These are phyloP conservation scores for Tiphia femorata DNA, from an alignment of 2,888 invertebrate species.

Conservation along the genomic window DNA sequence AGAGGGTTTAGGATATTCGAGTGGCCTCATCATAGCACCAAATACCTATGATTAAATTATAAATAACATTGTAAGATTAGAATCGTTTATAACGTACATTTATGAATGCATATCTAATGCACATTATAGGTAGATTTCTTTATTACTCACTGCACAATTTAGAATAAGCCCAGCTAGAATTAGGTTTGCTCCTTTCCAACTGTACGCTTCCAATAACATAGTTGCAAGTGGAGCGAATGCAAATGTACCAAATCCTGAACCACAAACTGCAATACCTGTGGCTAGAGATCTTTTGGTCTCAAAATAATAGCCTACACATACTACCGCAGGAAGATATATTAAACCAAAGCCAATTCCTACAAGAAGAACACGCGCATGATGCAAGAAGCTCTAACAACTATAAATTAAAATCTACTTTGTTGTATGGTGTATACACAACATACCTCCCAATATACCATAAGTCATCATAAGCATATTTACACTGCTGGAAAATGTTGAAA, in stretches of 20 bases:
- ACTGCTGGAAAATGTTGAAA: slow-evolving; percentile 88
- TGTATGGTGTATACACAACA: slow-evolving; percentile 7
- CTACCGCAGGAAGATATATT: slow-evolving; percentile 96
- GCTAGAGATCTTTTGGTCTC: slow-evolving; percentile 95
- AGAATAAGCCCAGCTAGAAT: slow-evolving; percentile 93
- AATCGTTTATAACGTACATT: neutral
- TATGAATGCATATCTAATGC: neutral
- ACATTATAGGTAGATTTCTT: too few species aligned
- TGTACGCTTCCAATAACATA: slow-evolving; percentile 81
- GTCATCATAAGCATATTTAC: slow-evolving; percentile 92
- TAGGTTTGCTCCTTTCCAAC: slow-evolving; percentile 92
- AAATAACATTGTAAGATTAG: too few species aligned
- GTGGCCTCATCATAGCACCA: slow-evolving; percentile 85
- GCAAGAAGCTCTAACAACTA: neutral
- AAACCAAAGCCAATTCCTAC: slow-evolving; percentile 92
- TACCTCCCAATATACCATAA: slow-evolving; percentile 94
- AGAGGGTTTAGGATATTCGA: slow-evolving; percentile 82
- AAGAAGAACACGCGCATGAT: slow-evolving; percentile 16
- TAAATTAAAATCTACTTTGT: neutral
- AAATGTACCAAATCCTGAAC: slow-evolving; percentile 96
- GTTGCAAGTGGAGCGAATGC: slow-evolving; percentile 93
- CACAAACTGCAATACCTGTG: slow-evolving; percentile 95
- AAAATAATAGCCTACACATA: slow-evolving; percentile 97
- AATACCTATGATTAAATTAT: slow-evolving; percentile 70
- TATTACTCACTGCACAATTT: slow-evolving; percentile 86